These are phyloP conservation scores for Mormyrops attenuatus DNA, from an alignment of 2,797 vertebrate genomes.

Conservation along the genomic window DNA sequence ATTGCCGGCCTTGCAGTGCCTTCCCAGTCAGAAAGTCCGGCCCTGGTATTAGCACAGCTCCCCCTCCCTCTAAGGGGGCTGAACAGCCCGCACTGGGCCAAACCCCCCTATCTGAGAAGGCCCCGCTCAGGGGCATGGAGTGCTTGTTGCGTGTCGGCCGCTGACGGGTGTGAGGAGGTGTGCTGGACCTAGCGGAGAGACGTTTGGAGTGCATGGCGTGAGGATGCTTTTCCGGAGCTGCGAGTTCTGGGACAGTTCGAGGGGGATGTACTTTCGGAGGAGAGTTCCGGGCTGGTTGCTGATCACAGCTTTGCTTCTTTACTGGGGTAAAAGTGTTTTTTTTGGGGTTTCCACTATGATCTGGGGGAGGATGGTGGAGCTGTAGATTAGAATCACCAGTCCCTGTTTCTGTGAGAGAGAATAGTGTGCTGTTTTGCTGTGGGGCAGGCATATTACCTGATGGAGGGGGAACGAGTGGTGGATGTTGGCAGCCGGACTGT, in stretches of 20 bases:
- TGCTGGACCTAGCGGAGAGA: constrained; percentile 18
- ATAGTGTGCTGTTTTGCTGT: constrained; percentile 17
- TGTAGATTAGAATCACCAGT: not conserved
- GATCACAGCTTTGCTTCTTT: not conserved
- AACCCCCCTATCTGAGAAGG: constrained; percentile 43
- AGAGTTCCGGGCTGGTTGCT: constrained; percentile 49
- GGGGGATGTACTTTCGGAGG: constrained; percentile 56
- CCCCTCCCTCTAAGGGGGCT: constrained; percentile 53
- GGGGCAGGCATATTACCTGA: constrained; percentile 17
- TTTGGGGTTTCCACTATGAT: not conserved
- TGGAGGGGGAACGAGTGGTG: constrained; percentile 21
- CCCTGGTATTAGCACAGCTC: constrained; percentile 46
- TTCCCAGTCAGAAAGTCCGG: constrained; percentile 29
- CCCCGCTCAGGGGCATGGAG: constrained; percentile 40
- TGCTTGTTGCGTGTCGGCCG: constrained; percentile 20
- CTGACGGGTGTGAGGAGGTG: constrained; percentile 22
- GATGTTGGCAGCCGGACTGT: constrained; percentile 32
- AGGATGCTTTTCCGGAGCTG: constrained; percentile 31
- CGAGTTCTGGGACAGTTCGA: constrained; percentile 39
- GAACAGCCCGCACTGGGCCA: constrained; percentile 45
- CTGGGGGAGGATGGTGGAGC: not conserved
- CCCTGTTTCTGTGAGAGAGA: constrained; percentile 4
- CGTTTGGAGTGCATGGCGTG: constrained; percentile 39
- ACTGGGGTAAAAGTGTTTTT: not conserved
- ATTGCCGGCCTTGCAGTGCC: not conserved